Evolutionary conservation across 2,888 invertebrate genomes (phyloP), one percentile per base, ranked within the genome.

Genomic region (Furcula furcula): DNA sequence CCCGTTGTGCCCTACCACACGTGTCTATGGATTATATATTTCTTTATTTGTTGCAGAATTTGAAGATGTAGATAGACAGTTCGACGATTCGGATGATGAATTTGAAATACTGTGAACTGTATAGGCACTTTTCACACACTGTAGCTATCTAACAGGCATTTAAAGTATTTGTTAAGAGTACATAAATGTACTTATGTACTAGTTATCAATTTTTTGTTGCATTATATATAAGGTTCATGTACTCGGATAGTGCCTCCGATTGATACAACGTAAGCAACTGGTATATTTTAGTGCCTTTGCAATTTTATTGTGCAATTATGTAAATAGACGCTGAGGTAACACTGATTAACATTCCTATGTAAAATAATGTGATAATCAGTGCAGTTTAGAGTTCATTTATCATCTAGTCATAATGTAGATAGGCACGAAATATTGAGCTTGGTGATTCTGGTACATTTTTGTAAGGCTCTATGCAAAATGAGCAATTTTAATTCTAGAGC

Each of bases 31-130:
- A n/a, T n/a, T n/a, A n/a, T n/a, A n/a, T n/a, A 12, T 31, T 22
- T 23, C 12, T 10, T 46, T 51, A 50, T 54, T 69, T 74, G 63
- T 90, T 89, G 41, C 90, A 90, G 92, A 91, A 71, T 90, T 91
- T 55, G 92, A 92, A 75, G 89, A 91, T 42, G 77, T 91, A 27
- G 91, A 91, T 43, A 83, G 91, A 61, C 91, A 91, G 46, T 91
- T 90, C 55, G 92, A 93, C 63, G 93, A 94, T 59, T 95, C 95
- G 2, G 95, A 95, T 62, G 94, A 94, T 53, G 95, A 95, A 65
- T 95, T 95, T 71, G 95, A 95, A 84, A 92, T 95, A 62, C 91
- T 95, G 70, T 94, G 92, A 89, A 91, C n/a, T 23, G 35, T 35
- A n/a, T n/a, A n/a, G n/a, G n/a, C 21, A 25, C 34, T 13, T 14